These are phyloP conservation scores for Microctonus brassicae DNA, from an alignment of 2,888 invertebrate species.

Conservation along the genomic window DNA sequence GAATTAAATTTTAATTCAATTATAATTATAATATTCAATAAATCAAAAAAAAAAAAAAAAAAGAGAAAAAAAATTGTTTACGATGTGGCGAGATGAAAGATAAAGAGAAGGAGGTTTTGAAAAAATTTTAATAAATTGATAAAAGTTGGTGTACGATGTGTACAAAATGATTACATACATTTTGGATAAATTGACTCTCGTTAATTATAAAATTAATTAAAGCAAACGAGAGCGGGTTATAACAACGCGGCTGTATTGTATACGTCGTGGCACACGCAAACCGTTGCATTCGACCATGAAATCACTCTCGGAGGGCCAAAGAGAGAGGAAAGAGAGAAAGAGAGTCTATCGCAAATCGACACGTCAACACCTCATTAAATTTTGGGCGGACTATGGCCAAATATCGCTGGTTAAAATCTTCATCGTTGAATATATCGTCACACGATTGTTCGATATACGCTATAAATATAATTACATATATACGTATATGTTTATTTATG, in stretches of 20 bases:
- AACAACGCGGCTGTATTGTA: conserved; percentile 43
- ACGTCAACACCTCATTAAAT: conserved; percentile 53
- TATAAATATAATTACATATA: neutral
- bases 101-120: neutral
- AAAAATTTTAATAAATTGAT: neutral
- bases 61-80: neutral
- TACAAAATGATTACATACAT: neutral
- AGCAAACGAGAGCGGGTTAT: conserved; percentile 53
- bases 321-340: too few relatives aligned
- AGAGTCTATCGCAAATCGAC: conserved; percentile 49
- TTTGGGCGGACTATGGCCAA: neutral
- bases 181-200: conserved; percentile 24
- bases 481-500: neutral
- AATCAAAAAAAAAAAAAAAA: neutral
- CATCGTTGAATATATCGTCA: conserved; percentile 18
- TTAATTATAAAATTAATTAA: conserved; percentile 48
- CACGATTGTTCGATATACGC: neutral
- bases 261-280: conserved; percentile 60
- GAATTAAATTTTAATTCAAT: neutral
- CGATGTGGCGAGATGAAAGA: neutral
- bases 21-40: neutral
- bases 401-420: conserved; percentile 34
- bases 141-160: neutral
- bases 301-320: conserved; percentile 44
- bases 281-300: conserved; percentile 51